phyloP scores from a whole-genome alignment of 2,797 vertebrate genomes.

The Gorsachius magnificus region DNA sequence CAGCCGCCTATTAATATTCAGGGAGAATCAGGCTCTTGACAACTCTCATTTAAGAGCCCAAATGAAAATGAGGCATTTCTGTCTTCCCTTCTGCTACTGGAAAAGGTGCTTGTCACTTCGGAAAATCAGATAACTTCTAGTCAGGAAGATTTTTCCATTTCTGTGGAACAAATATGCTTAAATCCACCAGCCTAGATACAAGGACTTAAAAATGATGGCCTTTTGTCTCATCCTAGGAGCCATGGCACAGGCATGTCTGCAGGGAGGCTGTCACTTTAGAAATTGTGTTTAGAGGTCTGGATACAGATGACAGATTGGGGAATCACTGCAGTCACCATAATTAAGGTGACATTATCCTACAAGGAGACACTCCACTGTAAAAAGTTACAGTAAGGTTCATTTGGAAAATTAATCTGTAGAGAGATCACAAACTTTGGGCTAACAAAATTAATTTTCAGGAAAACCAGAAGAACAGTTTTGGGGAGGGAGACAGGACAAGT shows the following conservation, averaged over 20 bases:
- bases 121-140: background rate
- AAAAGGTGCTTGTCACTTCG: background rate
- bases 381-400: background rate
- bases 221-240: background rate
- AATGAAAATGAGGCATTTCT: conserved; percentile 9
- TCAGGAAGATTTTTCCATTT: background rate
- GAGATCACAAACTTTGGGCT: background rate
- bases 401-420: conserved; percentile 3
- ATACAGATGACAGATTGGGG: background rate
- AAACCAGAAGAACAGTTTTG: background rate
- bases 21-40: background rate
- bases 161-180: background rate
- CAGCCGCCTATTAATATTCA: background rate
- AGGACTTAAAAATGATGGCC: background rate
- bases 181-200: background rate
- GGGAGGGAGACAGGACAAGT: background rate
- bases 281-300: background rate
- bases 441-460: background rate
- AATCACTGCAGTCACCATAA: background rate
- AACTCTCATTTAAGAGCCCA: background rate
- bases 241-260: background rate
- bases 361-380: background rate
- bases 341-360: background rate
- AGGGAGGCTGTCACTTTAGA: background rate
- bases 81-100: background rate